Evolutionary conservation across 1,140 invertebrate species (phyloP).

Genomic region (Pseudomyrmex flavicornis): DNA sequence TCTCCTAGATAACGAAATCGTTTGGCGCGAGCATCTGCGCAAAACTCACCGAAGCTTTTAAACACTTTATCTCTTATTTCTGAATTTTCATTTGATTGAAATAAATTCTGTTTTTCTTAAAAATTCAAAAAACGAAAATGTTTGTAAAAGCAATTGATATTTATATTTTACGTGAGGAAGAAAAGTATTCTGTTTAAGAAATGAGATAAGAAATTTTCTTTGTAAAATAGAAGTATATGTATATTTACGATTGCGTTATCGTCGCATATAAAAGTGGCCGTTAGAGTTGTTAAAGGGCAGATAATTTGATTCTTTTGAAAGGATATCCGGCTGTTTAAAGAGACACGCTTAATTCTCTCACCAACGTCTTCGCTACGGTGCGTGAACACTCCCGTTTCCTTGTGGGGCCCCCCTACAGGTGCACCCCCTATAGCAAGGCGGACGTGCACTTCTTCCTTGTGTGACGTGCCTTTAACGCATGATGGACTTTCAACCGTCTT

Average conservation of each 20-base stretch:
- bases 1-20: neutral
- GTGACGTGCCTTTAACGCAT: conserved; percentile 69
- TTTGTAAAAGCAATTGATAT: too few relatives aligned
- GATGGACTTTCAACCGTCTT: conserved; percentile 72
- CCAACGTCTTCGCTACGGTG: conserved; percentile 76
- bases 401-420: conserved; percentile 76
- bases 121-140: neutral
- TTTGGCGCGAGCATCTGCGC: neutral
- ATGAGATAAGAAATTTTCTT: too few relatives aligned
- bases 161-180: too few relatives aligned
- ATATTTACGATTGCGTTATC: neutral
- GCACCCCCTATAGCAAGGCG: conserved; percentile 54
- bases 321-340: conserved; percentile 73
- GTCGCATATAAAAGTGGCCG: neutral
- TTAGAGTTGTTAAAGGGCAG: conserved; percentile 55
- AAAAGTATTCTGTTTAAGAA: too few relatives aligned
- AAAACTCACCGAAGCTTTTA: neutral
- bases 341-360: conserved; percentile 21
- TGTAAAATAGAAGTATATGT: neutral
- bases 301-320: neutral
- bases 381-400: conserved; percentile 31
- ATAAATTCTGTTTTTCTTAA: neutral
- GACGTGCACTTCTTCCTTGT: conserved; percentile 21
- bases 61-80: neutral
- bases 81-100: neutral